Percentiles rank a stretch among this genome's conserved stretches.
Evolutionary conservation across 2,797 vertebrate genomes (phyloP).

Genomic region (Fundulus diaphanus): DNA sequence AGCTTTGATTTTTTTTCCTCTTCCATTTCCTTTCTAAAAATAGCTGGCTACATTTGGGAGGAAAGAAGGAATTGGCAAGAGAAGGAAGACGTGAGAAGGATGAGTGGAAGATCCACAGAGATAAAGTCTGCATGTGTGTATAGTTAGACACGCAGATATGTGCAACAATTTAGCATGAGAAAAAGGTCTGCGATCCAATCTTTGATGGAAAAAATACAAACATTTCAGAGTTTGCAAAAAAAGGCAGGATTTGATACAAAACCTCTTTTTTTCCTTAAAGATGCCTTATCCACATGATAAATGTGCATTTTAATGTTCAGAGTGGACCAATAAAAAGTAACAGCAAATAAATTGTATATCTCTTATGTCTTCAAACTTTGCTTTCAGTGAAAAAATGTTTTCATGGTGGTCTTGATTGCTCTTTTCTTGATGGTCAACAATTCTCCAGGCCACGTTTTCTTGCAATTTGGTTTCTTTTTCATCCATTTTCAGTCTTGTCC

Average conservation of each 20-base stretch:
- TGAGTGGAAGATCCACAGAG: slow-evolving; percentile 49
- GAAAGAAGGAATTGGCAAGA: slow-evolving; percentile 54
- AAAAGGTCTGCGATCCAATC: slow-evolving; percentile 5
- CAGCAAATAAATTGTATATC: too few relatives aligned
- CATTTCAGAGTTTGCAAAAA: slow-evolving; percentile 36
- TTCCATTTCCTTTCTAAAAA: slow-evolving; percentile 76
- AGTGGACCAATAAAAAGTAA: too few relatives aligned
- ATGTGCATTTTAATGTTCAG: background rate
- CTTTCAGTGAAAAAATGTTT: too few relatives aligned
- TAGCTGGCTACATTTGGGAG: slow-evolving; percentile 71
- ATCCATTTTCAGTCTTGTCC: too few relatives aligned
- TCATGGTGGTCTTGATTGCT: too few relatives aligned
- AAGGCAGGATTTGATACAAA: background rate
- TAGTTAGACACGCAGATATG: slow-evolving; percentile 21
- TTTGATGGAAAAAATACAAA: slow-evolving; percentile 24
- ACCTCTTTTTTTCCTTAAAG: background rate
- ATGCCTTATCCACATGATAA: background rate
- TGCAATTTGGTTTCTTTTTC: too few relatives aligned
- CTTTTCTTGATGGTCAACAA: too few relatives aligned
- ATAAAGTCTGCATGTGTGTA: slow-evolving; percentile 29
- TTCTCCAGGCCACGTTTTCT: too few relatives aligned
- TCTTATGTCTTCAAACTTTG: too few relatives aligned
- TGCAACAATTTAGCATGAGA: slow-evolving; percentile 42
- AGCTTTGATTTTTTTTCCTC: slow-evolving; percentile 82
- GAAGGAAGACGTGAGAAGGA: slow-evolving; percentile 45